phyloP scores from a whole-genome alignment of 2,113 vertebrate genomes.

The Platysternon megacephalum region DNA sequence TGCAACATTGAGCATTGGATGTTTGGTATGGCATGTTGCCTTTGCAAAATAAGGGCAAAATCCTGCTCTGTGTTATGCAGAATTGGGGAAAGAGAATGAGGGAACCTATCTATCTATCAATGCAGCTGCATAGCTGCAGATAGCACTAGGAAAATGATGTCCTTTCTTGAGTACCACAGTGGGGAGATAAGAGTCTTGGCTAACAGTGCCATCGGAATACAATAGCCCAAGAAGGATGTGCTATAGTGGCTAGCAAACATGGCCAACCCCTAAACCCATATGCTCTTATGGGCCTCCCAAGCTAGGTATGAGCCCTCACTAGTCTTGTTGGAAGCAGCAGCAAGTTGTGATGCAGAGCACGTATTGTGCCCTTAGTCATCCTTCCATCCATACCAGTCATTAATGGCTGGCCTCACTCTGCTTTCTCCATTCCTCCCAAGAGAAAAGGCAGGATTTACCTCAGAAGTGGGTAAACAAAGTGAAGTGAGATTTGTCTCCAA shows the following conservation, averaged over 20 bases:
- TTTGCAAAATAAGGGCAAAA: background rate
- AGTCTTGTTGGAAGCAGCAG: background rate
- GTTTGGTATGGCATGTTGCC: background rate
- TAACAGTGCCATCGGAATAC: background rate
- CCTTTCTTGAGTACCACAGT: background rate
- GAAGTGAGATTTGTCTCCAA: background rate
- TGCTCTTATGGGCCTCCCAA: background rate
- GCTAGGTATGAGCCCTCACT: background rate
- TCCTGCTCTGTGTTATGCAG: background rate
- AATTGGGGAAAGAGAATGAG: background rate
- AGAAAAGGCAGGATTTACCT: background rate
- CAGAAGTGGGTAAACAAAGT: background rate
- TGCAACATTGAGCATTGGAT: background rate
- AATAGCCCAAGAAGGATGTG: background rate
- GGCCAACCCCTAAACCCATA: background rate
- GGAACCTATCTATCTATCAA: background rate
- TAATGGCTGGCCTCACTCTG: background rate
- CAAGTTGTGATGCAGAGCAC: background rate
- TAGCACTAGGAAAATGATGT: background rate
- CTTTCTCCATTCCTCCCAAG: background rate
- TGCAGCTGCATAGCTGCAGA: fast-evolving
- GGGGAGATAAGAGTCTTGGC: background rate
- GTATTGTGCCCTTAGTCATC: background rate
- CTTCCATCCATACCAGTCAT: background rate
- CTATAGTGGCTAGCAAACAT: background rate